Percentiles rank a stretch among this genome's conserved stretches.
phyloP scores from a whole-genome alignment of 2,113 vertebrate genomes.

The Cettia cetti region DNA sequence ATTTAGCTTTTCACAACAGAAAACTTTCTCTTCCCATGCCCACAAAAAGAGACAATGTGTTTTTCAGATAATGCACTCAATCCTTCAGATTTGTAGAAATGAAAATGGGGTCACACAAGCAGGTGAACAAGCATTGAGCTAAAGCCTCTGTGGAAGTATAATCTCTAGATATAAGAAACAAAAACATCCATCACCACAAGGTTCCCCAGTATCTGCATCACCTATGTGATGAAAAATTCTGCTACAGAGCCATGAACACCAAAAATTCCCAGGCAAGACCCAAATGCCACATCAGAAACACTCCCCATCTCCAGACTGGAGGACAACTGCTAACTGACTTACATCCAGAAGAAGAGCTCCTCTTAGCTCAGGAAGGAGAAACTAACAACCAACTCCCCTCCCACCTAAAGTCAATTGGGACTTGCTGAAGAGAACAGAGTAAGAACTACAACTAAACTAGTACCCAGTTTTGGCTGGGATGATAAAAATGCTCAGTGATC shows the following conservation, averaged over 20 bases:
- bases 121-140: background rate
- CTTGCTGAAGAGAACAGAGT: background rate
- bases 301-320: background rate
- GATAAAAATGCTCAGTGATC: background rate
- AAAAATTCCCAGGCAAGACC: background rate
- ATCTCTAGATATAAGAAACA: background rate
- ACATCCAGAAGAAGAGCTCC: background rate
- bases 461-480: background rate
- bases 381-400: background rate
- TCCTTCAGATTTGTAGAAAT: background rate
- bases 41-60: background rate
- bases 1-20: background rate
- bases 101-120: background rate
- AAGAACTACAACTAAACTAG: background rate
- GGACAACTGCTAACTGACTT: background rate
- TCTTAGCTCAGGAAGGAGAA: background rate
- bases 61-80: background rate
- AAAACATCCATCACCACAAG: background rate
- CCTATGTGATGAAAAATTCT: background rate
- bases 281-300: background rate
- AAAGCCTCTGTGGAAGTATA: background rate
- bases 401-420: background rate
- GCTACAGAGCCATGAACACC: background rate
- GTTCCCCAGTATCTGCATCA: background rate
- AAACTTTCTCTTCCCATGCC: background rate